Evolutionary conservation across 1,140 invertebrate species (phyloP).

Genomic region (Drosophila pseudoananassae): DNA sequence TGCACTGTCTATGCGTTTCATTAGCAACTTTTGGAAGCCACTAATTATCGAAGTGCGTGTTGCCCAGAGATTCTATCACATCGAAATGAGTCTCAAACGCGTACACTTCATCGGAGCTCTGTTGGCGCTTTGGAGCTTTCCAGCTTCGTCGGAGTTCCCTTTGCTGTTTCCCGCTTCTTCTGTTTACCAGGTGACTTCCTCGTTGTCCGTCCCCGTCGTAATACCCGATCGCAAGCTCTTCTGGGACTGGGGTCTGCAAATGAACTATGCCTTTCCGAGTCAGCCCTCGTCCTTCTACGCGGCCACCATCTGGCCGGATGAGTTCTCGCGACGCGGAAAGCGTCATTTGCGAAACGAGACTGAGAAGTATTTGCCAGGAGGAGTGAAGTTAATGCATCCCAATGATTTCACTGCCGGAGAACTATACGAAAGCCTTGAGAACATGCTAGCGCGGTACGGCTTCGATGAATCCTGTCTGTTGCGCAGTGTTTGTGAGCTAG

Average conservation of each 20-base stretch:
- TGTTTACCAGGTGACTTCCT: conserved; percentile 60
- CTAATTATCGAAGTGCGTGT: conserved; percentile 50
- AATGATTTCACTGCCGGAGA: conserved; percentile 77
- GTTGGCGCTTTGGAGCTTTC: conserved; percentile 15
- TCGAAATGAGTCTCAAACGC: conserved; percentile 43
- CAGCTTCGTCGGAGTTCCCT: conserved; percentile 17
- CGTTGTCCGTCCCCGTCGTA: conserved; percentile 63
- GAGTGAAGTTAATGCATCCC: conserved; percentile 33
- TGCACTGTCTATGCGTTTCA: conserved; percentile 47
- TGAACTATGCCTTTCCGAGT: conserved; percentile 66
- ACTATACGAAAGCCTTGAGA: conserved; percentile 66
- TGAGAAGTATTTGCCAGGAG: conserved; percentile 47
- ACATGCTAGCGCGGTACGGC: conserved; percentile 53
- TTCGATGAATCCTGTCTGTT: conserved; percentile 74
- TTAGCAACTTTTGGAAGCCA: conserved; percentile 51
- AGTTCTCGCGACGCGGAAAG: conserved; percentile 42
- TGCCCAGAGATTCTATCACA: conserved; percentile 17
- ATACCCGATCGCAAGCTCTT: conserved; percentile 58
- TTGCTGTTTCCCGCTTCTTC: conserved; percentile 61
- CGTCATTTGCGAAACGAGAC: conserved; percentile 55
- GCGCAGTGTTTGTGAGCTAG: conserved; percentile 74
- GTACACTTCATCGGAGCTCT: conserved; percentile 33
- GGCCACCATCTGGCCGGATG: conserved; percentile 63
- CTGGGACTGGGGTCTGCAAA: conserved; percentile 72
- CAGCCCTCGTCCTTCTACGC: conserved; percentile 57